Evolutionary conservation across 2,113 vertebrate genomes (phyloP), one percentile per base, ranked within the genome.

Genomic region (Cololabis saira): DNA sequence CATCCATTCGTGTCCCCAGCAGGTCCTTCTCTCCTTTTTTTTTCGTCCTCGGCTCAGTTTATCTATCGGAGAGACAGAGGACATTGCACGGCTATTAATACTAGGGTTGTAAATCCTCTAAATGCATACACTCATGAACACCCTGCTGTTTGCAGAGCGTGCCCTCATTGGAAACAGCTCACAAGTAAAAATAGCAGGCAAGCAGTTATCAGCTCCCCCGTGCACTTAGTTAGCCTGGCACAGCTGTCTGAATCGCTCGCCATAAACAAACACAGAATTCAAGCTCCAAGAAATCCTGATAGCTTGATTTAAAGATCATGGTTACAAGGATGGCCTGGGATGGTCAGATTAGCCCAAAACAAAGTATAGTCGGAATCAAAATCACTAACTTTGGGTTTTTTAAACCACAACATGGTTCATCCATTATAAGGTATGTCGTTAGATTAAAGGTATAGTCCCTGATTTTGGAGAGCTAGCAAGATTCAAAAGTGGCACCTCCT

Each of bases 161-260:
- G 51, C 55, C 41, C 65, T 60, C 50, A 40, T 54, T 78, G 40
- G 68, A 71, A 67, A 67, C 47, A 24, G 10, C 19, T 45, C 27
- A 51, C 0, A 2, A 44, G 47, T 67, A 87, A 78, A 87, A 85
- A 84, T 77, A 85, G 74, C 40, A 49, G 43, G 52, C n/a, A n/a
- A 17, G 63, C 47, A 37, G 71, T 67, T 71, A 61, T 72, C 17
- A 42, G 55, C 49, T 63, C 65, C 55, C 40, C 21, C 59, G 48
- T 70, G 50, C 19, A 27, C 60, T 56, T 22, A 66, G 3, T 6
- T n/a, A 68, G 45, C 24, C 17, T 49, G 21, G 48, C 50, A 27
- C 21, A 42, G 45, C 19, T 56, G 21, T 62, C 52, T 33, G 12
- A 30, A 17, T 47, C 21, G 17, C 30, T 33, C 37, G 58, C 18